These are phyloP conservation scores for Apocrypta bakeri DNA, from an alignment of 1,140 invertebrate species.

Conservation along the genomic window DNA sequence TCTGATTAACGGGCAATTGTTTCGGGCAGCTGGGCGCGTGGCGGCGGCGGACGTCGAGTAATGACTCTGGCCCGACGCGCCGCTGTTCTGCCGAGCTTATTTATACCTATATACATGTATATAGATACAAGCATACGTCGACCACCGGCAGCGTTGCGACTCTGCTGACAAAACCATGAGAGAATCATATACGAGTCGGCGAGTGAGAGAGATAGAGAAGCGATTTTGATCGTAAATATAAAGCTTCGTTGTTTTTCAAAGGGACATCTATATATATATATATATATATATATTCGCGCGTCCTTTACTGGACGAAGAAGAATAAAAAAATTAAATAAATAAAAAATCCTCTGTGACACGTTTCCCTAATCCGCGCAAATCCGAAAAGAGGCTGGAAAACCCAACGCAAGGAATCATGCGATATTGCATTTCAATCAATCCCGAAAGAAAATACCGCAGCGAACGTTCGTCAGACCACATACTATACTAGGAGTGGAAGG, in stretches of 20 bases:
- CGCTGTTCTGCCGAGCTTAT: background rate
- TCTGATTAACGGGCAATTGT: slow-evolving; percentile 75
- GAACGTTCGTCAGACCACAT: background rate
- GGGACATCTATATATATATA: too few relatives aligned
- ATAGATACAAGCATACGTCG: background rate
- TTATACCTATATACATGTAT: slow-evolving; percentile 52
- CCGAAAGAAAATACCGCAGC: slow-evolving; percentile 33
- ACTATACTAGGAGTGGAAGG: too few relatives aligned
- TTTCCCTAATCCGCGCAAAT: background rate
- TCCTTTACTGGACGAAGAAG: too few relatives aligned
- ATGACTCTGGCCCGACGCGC: slow-evolving; percentile 68
- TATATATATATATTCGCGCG: too few relatives aligned
- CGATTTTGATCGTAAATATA: too few relatives aligned
- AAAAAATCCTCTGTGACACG: background rate
- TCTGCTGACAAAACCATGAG: slow-evolving; percentile 21
- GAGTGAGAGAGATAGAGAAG: background rate
- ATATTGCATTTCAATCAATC: slow-evolving; percentile 41
- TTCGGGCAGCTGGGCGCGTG: slow-evolving; percentile 65
- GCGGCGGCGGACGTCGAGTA: slow-evolving; percentile 72
- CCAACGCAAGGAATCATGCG: background rate
- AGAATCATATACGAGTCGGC: background rate
- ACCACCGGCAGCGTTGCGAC: background rate
- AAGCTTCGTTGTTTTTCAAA: too few relatives aligned
- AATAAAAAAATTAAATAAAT: background rate
- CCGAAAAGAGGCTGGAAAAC: background rate